Evolutionary conservation across 2,888 invertebrate genomes (phyloP).

Genomic region (Xanthia icteritia): DNA sequence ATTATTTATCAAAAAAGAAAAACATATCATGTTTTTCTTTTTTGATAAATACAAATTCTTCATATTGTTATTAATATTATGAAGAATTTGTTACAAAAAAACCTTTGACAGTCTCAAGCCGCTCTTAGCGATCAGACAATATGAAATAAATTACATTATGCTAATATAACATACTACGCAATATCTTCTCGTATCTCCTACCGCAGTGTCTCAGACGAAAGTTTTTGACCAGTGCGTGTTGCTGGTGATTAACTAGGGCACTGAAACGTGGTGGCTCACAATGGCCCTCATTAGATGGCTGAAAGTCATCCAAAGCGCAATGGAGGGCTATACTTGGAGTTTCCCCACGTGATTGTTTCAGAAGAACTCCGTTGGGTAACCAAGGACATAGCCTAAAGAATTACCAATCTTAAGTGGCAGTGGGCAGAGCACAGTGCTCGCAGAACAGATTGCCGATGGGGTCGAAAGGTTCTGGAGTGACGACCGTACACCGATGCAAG

Average conservation of each 20-base stretch:
- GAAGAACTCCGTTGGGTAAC: no score
- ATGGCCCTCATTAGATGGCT: background rate
- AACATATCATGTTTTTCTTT: background rate
- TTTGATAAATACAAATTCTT: no score
- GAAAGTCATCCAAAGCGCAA: background rate
- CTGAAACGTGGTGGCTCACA: background rate
- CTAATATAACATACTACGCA: background rate
- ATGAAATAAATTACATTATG: background rate
- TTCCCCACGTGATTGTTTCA: background rate
- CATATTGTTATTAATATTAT: background rate
- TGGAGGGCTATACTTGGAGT: background rate
- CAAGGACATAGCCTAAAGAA: no score
- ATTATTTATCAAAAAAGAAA: constrained; percentile 5
- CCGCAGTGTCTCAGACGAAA: background rate
- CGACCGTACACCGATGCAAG: no score
- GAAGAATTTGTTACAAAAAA: background rate
- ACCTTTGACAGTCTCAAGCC: constrained; percentile 4
- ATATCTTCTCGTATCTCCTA: background rate
- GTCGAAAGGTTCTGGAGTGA: no score
- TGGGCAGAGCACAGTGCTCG: no score
- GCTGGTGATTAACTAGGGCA: background rate
- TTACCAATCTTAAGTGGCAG: no score
- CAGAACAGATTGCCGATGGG: no score
- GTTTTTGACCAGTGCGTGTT: background rate
- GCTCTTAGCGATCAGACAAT: constrained; percentile 2